Conservation (phyloP, 2,888 invertebrate genomes). For the Allacma fusca region DNA sequence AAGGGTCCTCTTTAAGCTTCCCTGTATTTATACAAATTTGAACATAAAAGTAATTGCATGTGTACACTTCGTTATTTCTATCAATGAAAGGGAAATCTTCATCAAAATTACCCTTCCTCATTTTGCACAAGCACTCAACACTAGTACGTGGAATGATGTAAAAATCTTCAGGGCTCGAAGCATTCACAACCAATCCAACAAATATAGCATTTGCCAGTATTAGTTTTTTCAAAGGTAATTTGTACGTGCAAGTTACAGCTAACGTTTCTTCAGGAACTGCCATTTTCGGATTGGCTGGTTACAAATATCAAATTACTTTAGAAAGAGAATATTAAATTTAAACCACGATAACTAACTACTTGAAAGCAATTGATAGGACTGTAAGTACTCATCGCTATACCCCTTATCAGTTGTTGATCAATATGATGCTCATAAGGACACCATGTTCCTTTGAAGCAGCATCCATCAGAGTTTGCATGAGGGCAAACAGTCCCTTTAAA, state of each 20-base stretch:
- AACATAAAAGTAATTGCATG: no score
- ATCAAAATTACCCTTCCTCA: no score
- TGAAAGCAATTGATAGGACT: no score
- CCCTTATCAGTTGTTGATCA: constrained; percentile 6
- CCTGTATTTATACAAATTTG: no score
- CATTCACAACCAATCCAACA: background rate
- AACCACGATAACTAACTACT: no score
- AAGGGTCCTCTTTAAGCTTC: background rate
- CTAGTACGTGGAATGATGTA: constrained; percentile 5
- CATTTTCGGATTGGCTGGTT: constrained; percentile 1
- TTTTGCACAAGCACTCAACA: background rate
- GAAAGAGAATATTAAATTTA: no score
- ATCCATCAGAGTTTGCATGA: background rate
- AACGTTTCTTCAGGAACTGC: constrained; percentile 7
- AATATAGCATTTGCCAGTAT: background rate
- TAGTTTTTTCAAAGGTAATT: background rate
- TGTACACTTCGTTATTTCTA: no score
- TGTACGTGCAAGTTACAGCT: background rate
- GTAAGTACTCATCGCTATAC: no score
- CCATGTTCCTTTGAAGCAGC: constrained; percentile 24
- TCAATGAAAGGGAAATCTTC: no score
- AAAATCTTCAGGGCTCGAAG: constrained; percentile 3
- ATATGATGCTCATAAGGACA: constrained; percentile 32
- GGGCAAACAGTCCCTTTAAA: constrained; percentile 27
- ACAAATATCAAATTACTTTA: no score